phyloP scores from a whole-genome alignment of 1,140 invertebrate genomes.

The Medauroidea extradentata region DNA sequence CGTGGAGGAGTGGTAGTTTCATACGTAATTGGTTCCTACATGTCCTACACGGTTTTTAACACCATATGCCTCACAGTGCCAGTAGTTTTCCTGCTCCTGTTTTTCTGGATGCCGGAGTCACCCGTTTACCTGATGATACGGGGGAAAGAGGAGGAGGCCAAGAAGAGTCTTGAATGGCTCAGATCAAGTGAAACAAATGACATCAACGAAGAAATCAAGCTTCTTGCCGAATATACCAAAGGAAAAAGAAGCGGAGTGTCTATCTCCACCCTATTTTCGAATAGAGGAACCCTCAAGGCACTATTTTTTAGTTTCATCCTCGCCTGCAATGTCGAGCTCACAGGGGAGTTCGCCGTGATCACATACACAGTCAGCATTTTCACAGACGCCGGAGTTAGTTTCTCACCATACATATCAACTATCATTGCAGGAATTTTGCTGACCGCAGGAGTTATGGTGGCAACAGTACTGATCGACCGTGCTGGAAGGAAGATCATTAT shows the following conservation, averaged over 20 bases:
- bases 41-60: conserved; percentile 47
- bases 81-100: conserved; percentile 43
- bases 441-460: conserved; percentile 44
- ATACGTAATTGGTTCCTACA: conserved; percentile 51
- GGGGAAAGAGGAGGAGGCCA: no score
- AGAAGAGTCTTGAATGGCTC: no score
- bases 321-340: conserved; percentile 39
- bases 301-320: conserved; percentile 46
- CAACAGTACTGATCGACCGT: conserved; percentile 53
- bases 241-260: no score
- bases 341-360: conserved; percentile 43
- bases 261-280: conserved; percentile 31
- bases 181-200: no score
- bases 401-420: conserved; percentile 46
- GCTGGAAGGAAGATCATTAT: conserved; percentile 53
- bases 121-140: conserved; percentile 57
- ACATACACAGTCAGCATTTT: conserved; percentile 56
- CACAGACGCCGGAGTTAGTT: conserved; percentile 42
- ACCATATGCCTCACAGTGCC: conserved; percentile 42
- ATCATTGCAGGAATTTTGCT: conserved; percentile 48
- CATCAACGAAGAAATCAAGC: no score
- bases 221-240: no score
- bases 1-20: conserved; percentile 53
- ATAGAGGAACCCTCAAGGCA: conserved; percentile 46
- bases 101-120: no score